Conservation (phyloP, 2,797 vertebrate genomes). For the Cottoperca gobio region DNA sequence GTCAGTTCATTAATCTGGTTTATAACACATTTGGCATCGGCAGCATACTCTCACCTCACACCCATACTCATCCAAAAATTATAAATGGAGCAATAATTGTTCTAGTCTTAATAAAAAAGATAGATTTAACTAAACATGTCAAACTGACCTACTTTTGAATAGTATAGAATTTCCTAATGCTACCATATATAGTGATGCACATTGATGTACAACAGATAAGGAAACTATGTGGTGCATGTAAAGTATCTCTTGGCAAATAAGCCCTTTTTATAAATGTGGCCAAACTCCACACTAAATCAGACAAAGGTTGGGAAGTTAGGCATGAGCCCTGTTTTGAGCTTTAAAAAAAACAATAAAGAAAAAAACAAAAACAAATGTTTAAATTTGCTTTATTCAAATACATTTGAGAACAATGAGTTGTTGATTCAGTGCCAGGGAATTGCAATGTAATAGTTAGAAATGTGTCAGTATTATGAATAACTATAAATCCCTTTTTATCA, state of each 20-base stretch:
- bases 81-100: not conserved
- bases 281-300: not conserved
- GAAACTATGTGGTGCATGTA: not conserved
- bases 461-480: not conserved
- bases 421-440: not conserved
- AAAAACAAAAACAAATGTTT: not conserved
- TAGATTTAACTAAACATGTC: not conserved
- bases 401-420: not conserved
- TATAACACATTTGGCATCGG: constrained; percentile 12
- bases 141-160: not conserved
- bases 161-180: not conserved
- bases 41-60: not conserved
- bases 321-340: not conserved
- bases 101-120: not conserved
- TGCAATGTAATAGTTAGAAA: not conserved
- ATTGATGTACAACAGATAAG: not conserved
- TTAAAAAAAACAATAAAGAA: no score
- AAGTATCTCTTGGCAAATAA: constrained; percentile 3
- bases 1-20: not conserved
- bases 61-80: not conserved
- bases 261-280: not conserved
- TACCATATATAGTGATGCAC: not conserved
- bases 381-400: not conserved
- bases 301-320: not conserved
- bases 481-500: not conserved